Conservation (phyloP, 2,888 invertebrate species). For the Pristionchus arcanus region DNA sequence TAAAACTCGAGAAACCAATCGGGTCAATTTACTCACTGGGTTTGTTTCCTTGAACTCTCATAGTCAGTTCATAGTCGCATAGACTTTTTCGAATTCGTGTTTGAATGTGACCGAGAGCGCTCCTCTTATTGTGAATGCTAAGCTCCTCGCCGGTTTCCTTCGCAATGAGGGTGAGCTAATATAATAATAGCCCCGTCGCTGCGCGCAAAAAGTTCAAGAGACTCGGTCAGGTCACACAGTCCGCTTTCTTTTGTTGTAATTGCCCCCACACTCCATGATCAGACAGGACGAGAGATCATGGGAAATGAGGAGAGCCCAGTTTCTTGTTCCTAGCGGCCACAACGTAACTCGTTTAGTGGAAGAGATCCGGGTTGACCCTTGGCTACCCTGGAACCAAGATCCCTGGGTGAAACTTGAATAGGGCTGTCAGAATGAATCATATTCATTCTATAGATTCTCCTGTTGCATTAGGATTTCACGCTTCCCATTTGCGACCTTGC, state of each 20-base stretch:
- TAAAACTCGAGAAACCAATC: too few species aligned
- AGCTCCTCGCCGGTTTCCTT: not conserved
- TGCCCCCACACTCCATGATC: not conserved
- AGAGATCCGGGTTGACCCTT: not conserved
- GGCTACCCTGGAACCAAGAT: not conserved
- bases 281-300: too few species aligned
- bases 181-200: not conserved
- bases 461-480: not conserved
- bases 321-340: not conserved
- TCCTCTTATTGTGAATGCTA: not conserved
- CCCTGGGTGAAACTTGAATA: not conserved
- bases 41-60: too few species aligned
- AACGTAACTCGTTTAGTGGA: not conserved
- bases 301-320: too few species aligned
- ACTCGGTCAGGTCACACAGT: not conserved
- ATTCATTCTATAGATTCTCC: not conserved
- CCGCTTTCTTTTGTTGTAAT: not conserved
- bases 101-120: not conserved
- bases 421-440: not conserved
- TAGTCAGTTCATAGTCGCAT: too few species aligned
- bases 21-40: too few species aligned
- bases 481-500: too few species aligned
- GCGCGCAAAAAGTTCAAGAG: constrained; percentile 3
- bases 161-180: not conserved
- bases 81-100: too few species aligned